A percentile compares a stretch with the other conserved stretches of the same genome.
phyloP scores from a whole-genome alignment of 2,888 invertebrate genomes.

The Stenichneumon culpator region DNA sequence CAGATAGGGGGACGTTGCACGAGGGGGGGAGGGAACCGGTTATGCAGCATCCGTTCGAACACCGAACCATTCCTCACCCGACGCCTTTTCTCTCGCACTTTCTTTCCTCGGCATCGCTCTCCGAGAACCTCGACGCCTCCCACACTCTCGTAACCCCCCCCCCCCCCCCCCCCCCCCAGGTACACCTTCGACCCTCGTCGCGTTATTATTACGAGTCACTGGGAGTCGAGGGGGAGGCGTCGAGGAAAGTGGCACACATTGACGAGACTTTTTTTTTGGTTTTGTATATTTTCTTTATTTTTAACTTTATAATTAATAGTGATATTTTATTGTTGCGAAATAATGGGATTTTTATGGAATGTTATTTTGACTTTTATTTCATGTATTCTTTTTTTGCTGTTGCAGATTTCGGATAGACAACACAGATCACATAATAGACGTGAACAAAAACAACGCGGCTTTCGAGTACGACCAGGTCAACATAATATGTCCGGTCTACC shows the following conservation, averaged over 20 bases:
- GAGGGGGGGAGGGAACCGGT: conserved; percentile 69
- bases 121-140: conserved; percentile 69
- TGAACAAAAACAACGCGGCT: conserved; percentile 96
- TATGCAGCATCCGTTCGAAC: conserved; percentile 67
- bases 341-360: background rate
- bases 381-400: conserved; percentile 77
- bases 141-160: conserved; percentile 56
- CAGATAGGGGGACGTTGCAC: conserved; percentile 59
- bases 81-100: conserved; percentile 53
- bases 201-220: conserved; percentile 5
- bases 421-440: conserved; percentile 98
- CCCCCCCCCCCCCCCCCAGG: background rate
- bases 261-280: background rate
- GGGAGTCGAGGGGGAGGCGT: background rate
- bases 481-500: conserved; percentile 97
- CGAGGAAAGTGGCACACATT: background rate
- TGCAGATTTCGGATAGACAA: conserved; percentile 97
- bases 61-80: conserved; percentile 40
- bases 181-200: conserved; percentile 19
- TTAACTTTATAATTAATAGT: background rate
- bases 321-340: background rate
- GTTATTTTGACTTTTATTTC: conserved; percentile 2
- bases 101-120: conserved; percentile 59
- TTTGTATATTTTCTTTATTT: background rate
- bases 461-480: conserved; percentile 98